Percentiles rank a stretch among this genome's conserved stretches.
phyloP scores from a whole-genome alignment of 1,140 invertebrate genomes.

The Macrocentrus cingulum region DNA sequence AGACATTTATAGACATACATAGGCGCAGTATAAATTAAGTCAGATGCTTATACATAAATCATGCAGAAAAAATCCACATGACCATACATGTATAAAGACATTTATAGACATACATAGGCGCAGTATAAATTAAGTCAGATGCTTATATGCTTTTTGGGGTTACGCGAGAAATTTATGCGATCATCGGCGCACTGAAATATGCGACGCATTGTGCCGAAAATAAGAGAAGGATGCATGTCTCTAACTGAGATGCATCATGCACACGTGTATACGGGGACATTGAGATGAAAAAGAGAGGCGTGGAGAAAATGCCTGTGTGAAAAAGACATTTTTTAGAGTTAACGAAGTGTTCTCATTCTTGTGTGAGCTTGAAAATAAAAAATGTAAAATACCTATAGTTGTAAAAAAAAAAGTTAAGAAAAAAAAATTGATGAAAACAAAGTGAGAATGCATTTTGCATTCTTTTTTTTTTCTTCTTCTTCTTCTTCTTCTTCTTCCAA shows the following conservation, averaged over 20 bases:
- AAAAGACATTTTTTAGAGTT: conserved; percentile 12
- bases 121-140: too few species aligned
- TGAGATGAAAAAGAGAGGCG: neutral
- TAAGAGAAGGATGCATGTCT: conserved; percentile 16
- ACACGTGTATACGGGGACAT: neutral
- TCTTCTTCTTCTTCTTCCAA: neutral
- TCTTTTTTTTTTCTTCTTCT: neutral
- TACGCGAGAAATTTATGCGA: conserved; percentile 29
- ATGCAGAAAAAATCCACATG: too few species aligned
- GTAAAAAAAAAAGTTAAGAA: neutral
- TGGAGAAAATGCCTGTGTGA: conserved; percentile 4
- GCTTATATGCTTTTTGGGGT: too few species aligned
- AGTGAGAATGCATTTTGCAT: neutral
- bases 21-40: too few species aligned
- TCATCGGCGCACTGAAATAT: conserved; percentile 28
- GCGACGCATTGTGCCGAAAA: conserved; percentile 16
- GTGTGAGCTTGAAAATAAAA: neutral
- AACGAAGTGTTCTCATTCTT: neutral
- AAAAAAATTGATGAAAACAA: too few species aligned
- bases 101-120: too few species aligned
- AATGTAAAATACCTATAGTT: neutral
- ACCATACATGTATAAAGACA: neutral
- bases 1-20: too few species aligned
- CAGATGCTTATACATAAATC: too few species aligned
- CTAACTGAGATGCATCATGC: neutral